Evolutionary conservation across 2,113 vertebrate species (phyloP), one percentile per base, ranked within the genome.

Genomic region (Tyrannus savana): DNA sequence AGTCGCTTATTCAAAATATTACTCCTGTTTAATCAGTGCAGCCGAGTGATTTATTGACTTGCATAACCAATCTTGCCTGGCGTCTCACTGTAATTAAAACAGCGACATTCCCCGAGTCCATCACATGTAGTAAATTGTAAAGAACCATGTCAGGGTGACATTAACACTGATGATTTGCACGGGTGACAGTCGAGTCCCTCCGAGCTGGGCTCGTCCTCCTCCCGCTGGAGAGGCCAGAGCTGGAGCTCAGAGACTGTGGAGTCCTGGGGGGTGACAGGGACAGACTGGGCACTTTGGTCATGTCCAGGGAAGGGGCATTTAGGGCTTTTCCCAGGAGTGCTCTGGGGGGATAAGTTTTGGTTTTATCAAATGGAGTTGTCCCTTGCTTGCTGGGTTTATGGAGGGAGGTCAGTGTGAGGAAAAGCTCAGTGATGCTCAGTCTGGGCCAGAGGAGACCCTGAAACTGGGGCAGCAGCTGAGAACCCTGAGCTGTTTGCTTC

Each of bases 1-100:
- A 94, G 91, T 96, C 95, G 71, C 96, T 97, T 95, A 84, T 49
- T 96, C 95, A 95, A 95, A 97, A 96, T 93, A 97, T 96, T 97
- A 92, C 89, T 95, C 90, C 91, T 91, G 86, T 95, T 96, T 96
- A 96, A 97, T 96, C 96, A 96, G 94, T 41, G 88, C 77, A 93
- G 71, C 67, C 21, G 55, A 90, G 95, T 97, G 97, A 97, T 97
- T 97, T 97, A 97, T 97, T 92, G 95, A 97, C 96, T 95, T 73
- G 60, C 88, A 87, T 80, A 96, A 75, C 93, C 96, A 87, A 85
- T 87, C 96, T 83, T 55, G 92, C 75, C 87, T 80, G 87, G 73
- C 19, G 6, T 89, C 88, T 74, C 63, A 1, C 87, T 64, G 80
- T 95, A 96, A 97, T 97, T 97, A 97, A 97, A 97, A 90, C 76